Percentiles rank a stretch among this genome's conserved stretches.
These are phyloP conservation scores for Atrichornis clamosus DNA, from an alignment of 2,113 vertebrate species.

Conservation along the genomic window DNA sequence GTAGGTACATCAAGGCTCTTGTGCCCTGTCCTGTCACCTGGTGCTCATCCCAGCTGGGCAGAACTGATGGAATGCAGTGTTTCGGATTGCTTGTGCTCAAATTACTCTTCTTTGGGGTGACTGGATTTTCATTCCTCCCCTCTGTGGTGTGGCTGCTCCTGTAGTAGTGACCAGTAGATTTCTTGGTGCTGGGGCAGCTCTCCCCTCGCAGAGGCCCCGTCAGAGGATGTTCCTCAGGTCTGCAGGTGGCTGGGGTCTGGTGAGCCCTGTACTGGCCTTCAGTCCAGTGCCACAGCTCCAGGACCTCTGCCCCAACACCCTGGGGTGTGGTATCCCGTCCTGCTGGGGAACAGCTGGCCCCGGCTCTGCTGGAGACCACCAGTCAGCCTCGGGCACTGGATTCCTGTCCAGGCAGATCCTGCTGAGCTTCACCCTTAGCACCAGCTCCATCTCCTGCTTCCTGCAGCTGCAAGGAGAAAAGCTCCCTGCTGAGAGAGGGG, in stretches of 20 bases:
- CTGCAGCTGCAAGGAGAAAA: background rate
- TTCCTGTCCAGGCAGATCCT: background rate
- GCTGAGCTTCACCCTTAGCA: background rate
- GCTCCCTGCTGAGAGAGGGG: background rate
- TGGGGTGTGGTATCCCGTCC: background rate
- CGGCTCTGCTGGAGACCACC: background rate
- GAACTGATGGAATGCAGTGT: background rate
- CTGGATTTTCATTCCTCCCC: background rate
- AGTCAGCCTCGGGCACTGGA: background rate
- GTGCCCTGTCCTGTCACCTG: background rate
- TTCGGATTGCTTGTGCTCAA: background rate
- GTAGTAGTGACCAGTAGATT: background rate
- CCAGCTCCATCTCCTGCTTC: background rate
- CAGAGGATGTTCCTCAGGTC: background rate
- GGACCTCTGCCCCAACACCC: background rate
- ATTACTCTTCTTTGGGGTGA: background rate
- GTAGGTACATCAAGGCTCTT: background rate
- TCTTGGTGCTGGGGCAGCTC: background rate
- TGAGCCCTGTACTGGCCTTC: background rate
- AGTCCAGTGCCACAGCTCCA: background rate
- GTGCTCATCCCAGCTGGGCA: background rate
- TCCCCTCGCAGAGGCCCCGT: background rate
- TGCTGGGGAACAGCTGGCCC: background rate
- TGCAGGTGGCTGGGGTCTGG: background rate
- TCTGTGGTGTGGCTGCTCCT: background rate